phyloP scores from a whole-genome alignment of 2,797 vertebrate species.

The Rhincodon typus region DNA sequence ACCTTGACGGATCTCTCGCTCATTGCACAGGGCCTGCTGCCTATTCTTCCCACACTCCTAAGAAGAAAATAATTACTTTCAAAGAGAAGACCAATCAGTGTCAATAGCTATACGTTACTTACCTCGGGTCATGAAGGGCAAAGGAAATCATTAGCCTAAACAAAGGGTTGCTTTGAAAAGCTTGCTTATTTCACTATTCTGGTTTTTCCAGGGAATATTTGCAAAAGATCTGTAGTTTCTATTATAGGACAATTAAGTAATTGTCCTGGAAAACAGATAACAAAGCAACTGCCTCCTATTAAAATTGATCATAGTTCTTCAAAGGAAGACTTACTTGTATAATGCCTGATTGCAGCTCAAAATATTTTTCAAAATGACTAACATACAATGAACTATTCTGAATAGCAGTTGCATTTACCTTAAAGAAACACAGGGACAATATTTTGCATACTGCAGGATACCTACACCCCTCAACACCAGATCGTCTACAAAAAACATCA shows the following conservation, averaged over 20 bases:
- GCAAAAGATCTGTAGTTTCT: neutral
- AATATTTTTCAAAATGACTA: neutral
- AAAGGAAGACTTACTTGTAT: neutral
- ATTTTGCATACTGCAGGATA: neutral
- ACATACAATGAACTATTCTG: neutral
- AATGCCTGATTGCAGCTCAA: neutral
- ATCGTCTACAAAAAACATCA: neutral
- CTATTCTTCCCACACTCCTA: neutral
- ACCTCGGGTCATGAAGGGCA: neutral
- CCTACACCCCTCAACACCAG: too few species aligned
- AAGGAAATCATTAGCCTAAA: neutral
- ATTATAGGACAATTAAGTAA: neutral
- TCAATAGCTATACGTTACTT: neutral
- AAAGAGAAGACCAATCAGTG: neutral
- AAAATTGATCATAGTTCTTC: neutral
- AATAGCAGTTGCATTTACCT: neutral
- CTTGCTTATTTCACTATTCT: neutral
- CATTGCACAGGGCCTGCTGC: neutral
- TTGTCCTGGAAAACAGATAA: neutral
- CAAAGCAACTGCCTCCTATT: neutral
- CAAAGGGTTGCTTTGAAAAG: neutral
- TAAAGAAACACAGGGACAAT: neutral
- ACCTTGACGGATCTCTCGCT: neutral
- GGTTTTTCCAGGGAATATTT: neutral
- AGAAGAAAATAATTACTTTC: slow-evolving; percentile 7